These are phyloP conservation scores for Channa maculata DNA, from an alignment of 2,113 vertebrate genomes.

Conservation along the genomic window DNA sequence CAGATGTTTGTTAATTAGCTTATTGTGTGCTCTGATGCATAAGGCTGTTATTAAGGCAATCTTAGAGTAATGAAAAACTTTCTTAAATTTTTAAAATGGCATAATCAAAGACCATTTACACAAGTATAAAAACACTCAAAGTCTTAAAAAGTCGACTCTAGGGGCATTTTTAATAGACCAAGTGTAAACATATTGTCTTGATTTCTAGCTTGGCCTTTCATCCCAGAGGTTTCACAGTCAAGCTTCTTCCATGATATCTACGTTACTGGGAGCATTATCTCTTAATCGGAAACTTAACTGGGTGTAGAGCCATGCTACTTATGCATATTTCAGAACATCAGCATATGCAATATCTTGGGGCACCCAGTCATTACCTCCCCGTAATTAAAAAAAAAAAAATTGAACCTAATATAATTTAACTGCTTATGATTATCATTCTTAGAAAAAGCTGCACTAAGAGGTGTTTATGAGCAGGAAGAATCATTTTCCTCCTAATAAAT, in stretches of 20 bases:
- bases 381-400: constrained; percentile 74
- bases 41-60: constrained; percentile 26
- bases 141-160: neutral
- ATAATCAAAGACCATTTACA: constrained; percentile 19
- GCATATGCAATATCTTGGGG: constrained; percentile 53
- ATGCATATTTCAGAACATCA: constrained; percentile 75
- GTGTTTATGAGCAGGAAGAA: constrained; percentile 51
- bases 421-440: constrained; percentile 66
- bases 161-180: constrained; percentile 7
- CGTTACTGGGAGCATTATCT: constrained; percentile 57
- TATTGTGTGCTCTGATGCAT: constrained; percentile 29
- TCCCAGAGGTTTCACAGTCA: constrained; percentile 40
- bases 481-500: constrained; percentile 52
- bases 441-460: constrained; percentile 60
- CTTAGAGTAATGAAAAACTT: constrained; percentile 2
- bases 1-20: constrained; percentile 44
- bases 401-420: constrained; percentile 72
- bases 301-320: constrained; percentile 30
- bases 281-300: constrained; percentile 72
- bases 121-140: too few relatives aligned
- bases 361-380: constrained; percentile 62
- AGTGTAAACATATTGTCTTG: constrained; percentile 13
- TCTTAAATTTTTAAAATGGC: neutral
- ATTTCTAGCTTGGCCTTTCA: constrained; percentile 41
- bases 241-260: constrained; percentile 68